Evolutionary conservation across 1,140 invertebrate genomes (phyloP), one percentile per base, ranked within the genome.

Genomic region (Manduca sexta): DNA sequence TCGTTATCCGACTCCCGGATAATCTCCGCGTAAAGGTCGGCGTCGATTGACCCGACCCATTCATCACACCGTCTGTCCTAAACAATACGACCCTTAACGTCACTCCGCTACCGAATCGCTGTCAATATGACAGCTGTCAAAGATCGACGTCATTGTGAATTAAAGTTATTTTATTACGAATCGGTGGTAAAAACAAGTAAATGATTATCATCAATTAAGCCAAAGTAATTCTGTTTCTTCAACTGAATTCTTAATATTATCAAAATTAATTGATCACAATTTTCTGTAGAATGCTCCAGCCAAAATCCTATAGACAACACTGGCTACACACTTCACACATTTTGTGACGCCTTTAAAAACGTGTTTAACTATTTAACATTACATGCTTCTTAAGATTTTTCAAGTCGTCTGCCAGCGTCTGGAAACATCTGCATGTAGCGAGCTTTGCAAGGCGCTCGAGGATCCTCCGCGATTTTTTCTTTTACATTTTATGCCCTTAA

Each of bases 401-500:
- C 26, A 52, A 52, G 60, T 49, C 49, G 56, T 54, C 52, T 59
- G 29, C 56, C 49, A 47, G 46, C 44, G 50, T 52, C 56, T 54
- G 60, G 57, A 57, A 57, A 56, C 51, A 47, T 63, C 60, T 49
- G 60, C 60, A 63, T 63, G 21, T 8, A 26, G 21, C 21, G 21
- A 26, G 15, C 16, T 40, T 18, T 40, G 16, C 38, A 8, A 40
- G 18, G 17, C 38, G 38, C 38, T 40, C 29, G 42, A 69, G 65
- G 48, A 55, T 59, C 52, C 65, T 62, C 50, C 42, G 45, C 52
- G 42, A 52, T 64, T 61, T 58, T 56, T 50, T 50, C 44, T 58
- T 63, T 56, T 54, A 53, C 55, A 47, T 56, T 56, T 60, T 62
- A 54, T 59, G 50, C 58, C 49, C 58, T 60, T 58, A 57, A 64